Percentiles rank a stretch among this genome's conserved stretches.
Conservation (phyloP, 2,797 vertebrate genomes). For the Typhlichthys eigenmanni region DNA sequence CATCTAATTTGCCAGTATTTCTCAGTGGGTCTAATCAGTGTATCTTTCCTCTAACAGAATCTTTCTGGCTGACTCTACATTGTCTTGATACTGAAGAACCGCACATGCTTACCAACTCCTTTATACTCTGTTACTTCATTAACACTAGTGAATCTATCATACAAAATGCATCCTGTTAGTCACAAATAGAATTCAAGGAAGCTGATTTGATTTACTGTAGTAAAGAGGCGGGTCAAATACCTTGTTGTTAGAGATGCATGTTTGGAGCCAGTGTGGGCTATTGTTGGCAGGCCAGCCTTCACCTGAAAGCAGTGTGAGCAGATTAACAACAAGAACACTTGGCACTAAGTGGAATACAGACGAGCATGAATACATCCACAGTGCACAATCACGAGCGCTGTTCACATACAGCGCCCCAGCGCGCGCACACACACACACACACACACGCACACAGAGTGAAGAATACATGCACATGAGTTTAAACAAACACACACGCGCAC, state of each 20-base stretch:
- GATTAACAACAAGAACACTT: constrained; percentile 15
- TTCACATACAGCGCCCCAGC: not conserved
- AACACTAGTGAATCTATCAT: constrained; percentile 56
- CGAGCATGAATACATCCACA: not conserved
- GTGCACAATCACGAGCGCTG: not conserved
- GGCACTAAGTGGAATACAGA: constrained; percentile 18
- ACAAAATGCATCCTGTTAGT: constrained; percentile 36
- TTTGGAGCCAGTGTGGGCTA: constrained; percentile 21
- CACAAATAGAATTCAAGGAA: constrained; percentile 14
- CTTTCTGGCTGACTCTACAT: constrained; percentile 18
- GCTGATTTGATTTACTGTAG: not conserved
- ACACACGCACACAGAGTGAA: constrained; percentile 8
- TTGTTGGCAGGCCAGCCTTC: constrained; percentile 26
- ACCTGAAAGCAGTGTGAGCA: constrained; percentile 13
- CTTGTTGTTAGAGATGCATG: constrained; percentile 31
- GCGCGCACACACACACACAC: not conserved
- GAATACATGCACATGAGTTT: constrained; percentile 14
- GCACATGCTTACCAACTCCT: constrained; percentile 22
- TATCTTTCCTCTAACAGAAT: constrained; percentile 49
- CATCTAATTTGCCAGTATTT: constrained; percentile 7
- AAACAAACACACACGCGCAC: constrained; percentile 14
- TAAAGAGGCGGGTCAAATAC: constrained; percentile 46
- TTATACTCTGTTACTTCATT: constrained; percentile 26
- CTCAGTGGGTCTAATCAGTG: constrained; percentile 42
- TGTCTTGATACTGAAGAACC: too few relatives aligned